Base-by-base conservation (phyloP, 2,888 invertebrate species). In the Drosophila infuscata region DNA sequence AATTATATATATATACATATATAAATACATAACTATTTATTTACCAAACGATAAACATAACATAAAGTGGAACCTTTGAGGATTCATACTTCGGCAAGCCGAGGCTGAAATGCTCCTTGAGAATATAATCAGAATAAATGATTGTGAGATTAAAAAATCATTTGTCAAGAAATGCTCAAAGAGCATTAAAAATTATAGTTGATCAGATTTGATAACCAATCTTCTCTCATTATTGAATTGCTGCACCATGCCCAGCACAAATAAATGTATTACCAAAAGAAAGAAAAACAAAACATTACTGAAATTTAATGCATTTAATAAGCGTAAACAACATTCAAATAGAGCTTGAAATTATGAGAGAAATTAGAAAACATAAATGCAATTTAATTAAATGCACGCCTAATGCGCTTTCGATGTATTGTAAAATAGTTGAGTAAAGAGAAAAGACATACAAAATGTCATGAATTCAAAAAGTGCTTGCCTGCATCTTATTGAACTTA, bases 291-390 rank as follows among this genome's bases (percentile, higher is more conserved):
- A 53, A 56, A 62, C 46, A 81, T 86, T 88, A 83, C 75, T 70
- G 77, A 80, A 89, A 88, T 82, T 89, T 74, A 88, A 76, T 78
- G 85, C 85, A 85, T 85, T 85, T 85, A 85, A 89, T 80, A 80
- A 85, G 88, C 88, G 86, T 85, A 89, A 87, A 76, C 66, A 68
- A 77, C 72, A 81, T 89, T 89, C 82, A 75, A 84, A 74, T 82
- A 84, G 84, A 84, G 84, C 87, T 84, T 84, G 82, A 78, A 60
- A 64, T 54, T 49, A 61, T 51, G 41, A 81, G 41, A 54, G 43
- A 68, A 65, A 64, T 62, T 62, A 38, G 38, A 56, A 56, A 51
- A 58, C 53, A 61, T 59, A 53, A 32, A 41, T 15, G 63, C n/a
- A 49, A 70, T 63, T 52, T 36, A 43, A 64, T 60, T 69, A 77